Base-by-base conservation (phyloP, 2,888 invertebrate genomes). In the Papilio protenor region DNA sequence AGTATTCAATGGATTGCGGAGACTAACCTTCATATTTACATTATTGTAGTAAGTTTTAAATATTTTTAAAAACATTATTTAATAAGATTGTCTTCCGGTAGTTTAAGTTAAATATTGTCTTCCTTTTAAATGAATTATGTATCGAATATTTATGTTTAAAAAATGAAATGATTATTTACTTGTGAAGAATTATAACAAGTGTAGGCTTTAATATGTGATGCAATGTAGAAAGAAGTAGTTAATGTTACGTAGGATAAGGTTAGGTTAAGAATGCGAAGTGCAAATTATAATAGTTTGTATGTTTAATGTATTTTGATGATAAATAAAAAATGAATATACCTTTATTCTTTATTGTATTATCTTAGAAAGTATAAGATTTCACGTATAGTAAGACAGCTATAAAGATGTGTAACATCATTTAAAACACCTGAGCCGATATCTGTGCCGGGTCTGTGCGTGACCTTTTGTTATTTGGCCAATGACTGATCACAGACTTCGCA, bases 1-100 rank as follows among this genome's bases (percentile, higher is more conserved):
- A 93, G 80, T 93, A 91, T 80, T 86, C 86, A 75, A 90, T 93
- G 88, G 92, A 93, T 80, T 81, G 82, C n/a, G 84, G 80, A 16
- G 81, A 80, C 14, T 81, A 40, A 75, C 40, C 1, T 23, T 33
- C 2, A 33, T 33, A 33, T 33, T 33, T 40, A 40, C 16, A 33
- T 64, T 40, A 33, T 8, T 18, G 40, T n/a, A 45, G 4, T 45
- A 10, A n/a, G 61, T 61, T 27, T 27, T 64, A 33, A 33, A 18
- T 45, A n/a, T 64, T n/a, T 64, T 66, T 66, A n/a, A 45, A 45
- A 33, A 5, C n/a, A 11, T 45, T 69, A 69, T 40, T 66, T 11
- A 45, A 21, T 69, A 45, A 69, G 40, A 69, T 69, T 45, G 66
- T 69, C 66, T 69, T 69, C 66, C 45, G 12, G 11, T 45, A 69